These are phyloP conservation scores for Ethmia dodecea DNA, from an alignment of 2,888 invertebrate species.

Conservation along the genomic window DNA sequence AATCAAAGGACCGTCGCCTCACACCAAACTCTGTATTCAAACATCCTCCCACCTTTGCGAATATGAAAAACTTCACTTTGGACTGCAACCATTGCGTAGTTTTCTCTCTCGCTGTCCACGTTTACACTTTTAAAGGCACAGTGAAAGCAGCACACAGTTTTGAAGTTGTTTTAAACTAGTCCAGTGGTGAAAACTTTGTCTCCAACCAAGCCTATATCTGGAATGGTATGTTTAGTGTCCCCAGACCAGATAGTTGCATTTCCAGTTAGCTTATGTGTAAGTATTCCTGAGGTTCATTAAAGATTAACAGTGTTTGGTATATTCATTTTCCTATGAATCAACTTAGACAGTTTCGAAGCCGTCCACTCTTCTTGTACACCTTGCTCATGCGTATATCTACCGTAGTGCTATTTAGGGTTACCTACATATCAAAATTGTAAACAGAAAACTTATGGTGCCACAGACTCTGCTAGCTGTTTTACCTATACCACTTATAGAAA, in stretches of 20 bases:
- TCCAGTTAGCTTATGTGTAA: conserved; percentile 58
- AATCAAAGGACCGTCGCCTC: conserved; percentile 75
- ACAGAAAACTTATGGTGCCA: too few species aligned
- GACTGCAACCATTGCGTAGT: conserved; percentile 35
- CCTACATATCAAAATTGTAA: too few species aligned
- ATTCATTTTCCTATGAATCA: too few species aligned
- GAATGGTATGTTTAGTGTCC: conserved; percentile 62
- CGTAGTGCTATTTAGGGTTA: too few species aligned
- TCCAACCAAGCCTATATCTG: conserved; percentile 68
- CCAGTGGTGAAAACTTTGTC: conserved; percentile 56
- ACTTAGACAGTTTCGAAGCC: too few species aligned
- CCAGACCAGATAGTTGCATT: conserved; percentile 71
- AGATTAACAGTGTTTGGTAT: conserved; percentile 57
- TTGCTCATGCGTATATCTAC: too few species aligned
- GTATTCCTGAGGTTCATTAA: conserved; percentile 63
- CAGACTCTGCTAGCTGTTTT: too few species aligned
- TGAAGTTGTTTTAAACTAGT: conserved; percentile 40
- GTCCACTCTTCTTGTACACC: too few species aligned
- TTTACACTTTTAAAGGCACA: conserved; percentile 18
- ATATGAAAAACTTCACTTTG: conserved; percentile 19
- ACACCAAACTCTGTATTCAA: conserved; percentile 53
- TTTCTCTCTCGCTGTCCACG: neutral
- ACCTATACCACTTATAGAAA: too few species aligned
- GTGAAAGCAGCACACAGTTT: conserved; percentile 26
- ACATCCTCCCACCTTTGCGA: conserved; percentile 38